A percentile compares a stretch with the other conserved stretches of the same genome.
Evolutionary conservation across 2,888 invertebrate species (phyloP).

Genomic region (Drosophila percnosoma): DNA sequence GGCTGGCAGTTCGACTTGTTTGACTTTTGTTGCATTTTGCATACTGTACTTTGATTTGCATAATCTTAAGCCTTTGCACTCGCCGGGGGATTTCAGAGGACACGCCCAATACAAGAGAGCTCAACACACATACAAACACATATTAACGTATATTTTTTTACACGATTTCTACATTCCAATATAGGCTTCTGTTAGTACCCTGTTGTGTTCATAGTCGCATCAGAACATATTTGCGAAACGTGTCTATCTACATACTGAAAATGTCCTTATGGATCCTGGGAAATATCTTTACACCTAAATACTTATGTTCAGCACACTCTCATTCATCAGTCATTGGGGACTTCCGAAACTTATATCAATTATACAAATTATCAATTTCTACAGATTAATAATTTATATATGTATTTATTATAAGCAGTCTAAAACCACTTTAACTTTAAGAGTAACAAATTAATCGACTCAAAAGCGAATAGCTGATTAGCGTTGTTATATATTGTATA

Average conservation of each 20-base stretch:
- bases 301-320: neutral
- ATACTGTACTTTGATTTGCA: conserved; percentile 74
- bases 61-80: conserved; percentile 75
- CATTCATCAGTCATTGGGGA: neutral
- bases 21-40: conserved; percentile 75
- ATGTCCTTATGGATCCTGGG: neutral
- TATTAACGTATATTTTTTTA: neutral
- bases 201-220: conserved; percentile 36
- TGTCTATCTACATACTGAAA: conserved; percentile 1
- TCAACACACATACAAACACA: neutral
- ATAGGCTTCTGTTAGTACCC: conserved; percentile 28
- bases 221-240: conserved; percentile 16
- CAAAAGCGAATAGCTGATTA: neutral
- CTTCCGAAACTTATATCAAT: neutral
- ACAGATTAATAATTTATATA: too few species aligned
- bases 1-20: conserved; percentile 33
- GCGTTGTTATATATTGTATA: too few species aligned
- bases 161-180: conserved; percentile 33
- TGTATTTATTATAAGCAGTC: too few species aligned
- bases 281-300: neutral
- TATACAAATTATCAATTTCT: neutral
- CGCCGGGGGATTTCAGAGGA: conserved; percentile 55
- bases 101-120: conserved; percentile 39
- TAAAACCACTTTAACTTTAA: neutral
- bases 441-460: neutral